Evolutionary conservation across 2,888 invertebrate species (phyloP), one percentile per base, ranked within the genome.

Genomic region (Heteromurus nitidus): DNA sequence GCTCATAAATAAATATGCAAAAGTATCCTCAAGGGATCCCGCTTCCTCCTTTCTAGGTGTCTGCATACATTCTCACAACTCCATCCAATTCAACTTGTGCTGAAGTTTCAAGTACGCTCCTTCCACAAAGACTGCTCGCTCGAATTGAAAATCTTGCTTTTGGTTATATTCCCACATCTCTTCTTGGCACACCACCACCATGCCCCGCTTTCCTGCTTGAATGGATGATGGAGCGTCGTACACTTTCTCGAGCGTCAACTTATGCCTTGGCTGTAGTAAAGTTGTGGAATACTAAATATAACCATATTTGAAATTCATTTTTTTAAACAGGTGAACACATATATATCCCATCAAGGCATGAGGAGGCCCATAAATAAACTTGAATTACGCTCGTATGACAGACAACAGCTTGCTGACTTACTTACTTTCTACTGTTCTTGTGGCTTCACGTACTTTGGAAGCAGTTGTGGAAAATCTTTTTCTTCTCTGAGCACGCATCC

Each of bases 1-100:
- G 69, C 55, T 69, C 69, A 69, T 69, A 69, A 69, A 69, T 69
- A 69, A 69, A 69, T 69, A 69, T 69, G 69, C 69, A 68, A 68
- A 68, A 68, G 68, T 69, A 69, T 69, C 69, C 69, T 30, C 69
- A 24, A 53, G 69, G 69, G 69, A 69, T 44, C 65, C 26, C n/a
- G n/a, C 3, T 47, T 47, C 47, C 47, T 47, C 47, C 47, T 30
- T 36, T 69, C 55, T 55, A 69, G 69, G 69, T 55, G 53, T 69
- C 31, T 69, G 69, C 69, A 53, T 26, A 47, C 26, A 18, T 20
- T 18, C 18, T 50, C 68, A 47, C 68, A 50, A 22, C 44, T 22
- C 24, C 44, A 62, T n/a, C n/a, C 13, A 36, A 36, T 9, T 5
- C n/a, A 60, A 11, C 24, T 26, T 26, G 7, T 18, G 28, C 60